Evolutionary conservation across 1,140 invertebrate species (phyloP).

Genomic region (Scylla paramamosain): DNA sequence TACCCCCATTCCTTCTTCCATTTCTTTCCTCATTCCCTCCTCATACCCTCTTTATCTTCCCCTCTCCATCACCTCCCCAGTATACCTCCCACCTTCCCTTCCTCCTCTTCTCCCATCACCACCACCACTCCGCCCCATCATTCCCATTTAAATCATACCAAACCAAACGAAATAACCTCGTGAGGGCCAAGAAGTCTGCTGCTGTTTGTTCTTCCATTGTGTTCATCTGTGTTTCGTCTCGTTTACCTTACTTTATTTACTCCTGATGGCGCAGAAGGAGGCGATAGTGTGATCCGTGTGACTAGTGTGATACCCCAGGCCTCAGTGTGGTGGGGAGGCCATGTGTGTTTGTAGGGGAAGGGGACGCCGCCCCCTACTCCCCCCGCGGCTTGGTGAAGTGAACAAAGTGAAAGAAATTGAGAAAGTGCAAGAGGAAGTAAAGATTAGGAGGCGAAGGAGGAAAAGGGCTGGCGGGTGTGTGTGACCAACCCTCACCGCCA

Average conservation of each 20-base stretch:
- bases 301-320: too few species aligned
- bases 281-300: too few species aligned
- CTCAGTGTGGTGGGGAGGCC: too few species aligned
- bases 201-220: too few species aligned
- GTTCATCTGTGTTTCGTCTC: too few species aligned
- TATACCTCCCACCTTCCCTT: neutral
- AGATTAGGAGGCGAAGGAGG: neutral
- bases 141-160: neutral
- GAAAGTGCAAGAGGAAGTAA: neutral
- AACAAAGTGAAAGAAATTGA: neutral
- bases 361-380: neutral
- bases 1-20: too few species aligned
- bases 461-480: neutral
- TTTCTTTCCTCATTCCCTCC: neutral
- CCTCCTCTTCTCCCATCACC: neutral
- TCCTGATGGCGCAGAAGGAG: neutral
- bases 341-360: neutral
- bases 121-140: neutral
- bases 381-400: neutral
- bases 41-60: neutral
- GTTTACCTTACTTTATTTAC: neutral
- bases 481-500: neutral
- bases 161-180: too few species aligned
- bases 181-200: too few species aligned
- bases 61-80: neutral